A percentile compares a stretch with the other conserved stretches of the same genome.
These are phyloP conservation scores for Oreohelix idahoensis DNA, from an alignment of 1,140 invertebrate species.

Conservation along the genomic window DNA sequence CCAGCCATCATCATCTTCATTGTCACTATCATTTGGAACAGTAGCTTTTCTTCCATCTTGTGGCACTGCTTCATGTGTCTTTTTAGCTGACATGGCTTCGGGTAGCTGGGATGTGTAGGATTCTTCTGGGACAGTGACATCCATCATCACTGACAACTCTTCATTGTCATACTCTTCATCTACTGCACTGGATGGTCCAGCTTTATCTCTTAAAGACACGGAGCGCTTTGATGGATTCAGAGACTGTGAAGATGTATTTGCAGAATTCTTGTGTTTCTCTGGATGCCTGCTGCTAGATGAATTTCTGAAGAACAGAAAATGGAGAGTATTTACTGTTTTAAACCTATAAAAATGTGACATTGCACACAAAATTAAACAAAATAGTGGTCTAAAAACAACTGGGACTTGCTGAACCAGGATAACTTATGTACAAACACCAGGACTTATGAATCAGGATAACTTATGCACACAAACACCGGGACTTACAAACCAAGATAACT, in stretches of 20 bases:
- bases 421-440: no score
- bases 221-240: not conserved
- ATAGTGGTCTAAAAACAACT: no score
- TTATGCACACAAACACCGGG: no score
- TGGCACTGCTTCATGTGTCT: not conserved
- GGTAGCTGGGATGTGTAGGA: not conserved
- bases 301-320: not conserved
- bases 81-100: not conserved
- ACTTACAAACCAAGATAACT: no score
- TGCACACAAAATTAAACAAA: no score
- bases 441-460: no score
- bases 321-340: no score
- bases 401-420: no score
- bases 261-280: not conserved
- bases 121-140: slow-evolving; percentile 10
- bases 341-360: no score
- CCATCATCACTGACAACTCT: slow-evolving; percentile 3
- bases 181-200: not conserved
- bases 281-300: not conserved
- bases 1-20: not conserved
- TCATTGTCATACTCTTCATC: not conserved
- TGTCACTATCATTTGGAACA: not conserved
- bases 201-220: not conserved
- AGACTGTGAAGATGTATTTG: not conserved
- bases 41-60: not conserved